These are phyloP conservation scores for Turritopsis rubra DNA, from an alignment of 30 jellyfish, hydroid and myxozoan species.

Conservation along the genomic window DNA sequence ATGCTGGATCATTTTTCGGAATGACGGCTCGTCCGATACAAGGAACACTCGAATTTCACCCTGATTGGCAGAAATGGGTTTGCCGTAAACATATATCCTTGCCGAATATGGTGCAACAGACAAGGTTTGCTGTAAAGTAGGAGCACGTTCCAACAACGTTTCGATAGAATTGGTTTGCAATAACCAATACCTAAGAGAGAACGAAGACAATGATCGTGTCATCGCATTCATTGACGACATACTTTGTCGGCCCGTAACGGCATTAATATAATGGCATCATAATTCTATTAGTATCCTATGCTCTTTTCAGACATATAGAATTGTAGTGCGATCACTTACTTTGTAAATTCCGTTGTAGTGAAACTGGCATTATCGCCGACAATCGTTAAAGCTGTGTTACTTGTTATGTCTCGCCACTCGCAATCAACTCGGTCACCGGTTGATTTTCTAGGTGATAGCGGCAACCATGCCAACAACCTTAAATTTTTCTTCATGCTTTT, in stretches of 20 bases:
- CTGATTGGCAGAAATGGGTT: slow-evolving; percentile 36
- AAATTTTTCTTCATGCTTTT: slow-evolving; percentile 39
- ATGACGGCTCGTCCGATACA: slow-evolving; percentile 54
- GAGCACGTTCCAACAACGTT: slow-evolving; percentile 35
- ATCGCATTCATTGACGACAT: no score
- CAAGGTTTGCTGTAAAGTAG: slow-evolving; percentile 22
- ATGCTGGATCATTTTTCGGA: slow-evolving; percentile 21
- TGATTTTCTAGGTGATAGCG: slow-evolving; percentile 34
- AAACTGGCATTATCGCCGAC: slow-evolving; percentile 69
- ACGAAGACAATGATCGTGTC: no score
- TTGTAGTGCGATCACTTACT: no score
- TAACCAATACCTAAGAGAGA: slow-evolving; percentile 56
- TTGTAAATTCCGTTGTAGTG: slow-evolving; percentile 65
- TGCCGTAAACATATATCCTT: slow-evolving; percentile 53
- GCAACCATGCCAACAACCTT: slow-evolving; percentile 73
- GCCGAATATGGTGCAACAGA: slow-evolving; percentile 66
- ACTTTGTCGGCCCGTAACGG: no score
- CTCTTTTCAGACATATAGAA: no score
- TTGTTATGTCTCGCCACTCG: slow-evolving; percentile 84
- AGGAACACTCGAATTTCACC: slow-evolving; percentile 75
- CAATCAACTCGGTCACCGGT: slow-evolving; percentile 46
- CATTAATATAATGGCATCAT: no score
- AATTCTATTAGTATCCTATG: no score
- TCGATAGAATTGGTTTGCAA: slow-evolving; percentile 50
- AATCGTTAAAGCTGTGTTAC: slow-evolving; percentile 55